Conservation (phyloP, 2,797 vertebrate species). For the Helicolenus hilgendorfi region DNA sequence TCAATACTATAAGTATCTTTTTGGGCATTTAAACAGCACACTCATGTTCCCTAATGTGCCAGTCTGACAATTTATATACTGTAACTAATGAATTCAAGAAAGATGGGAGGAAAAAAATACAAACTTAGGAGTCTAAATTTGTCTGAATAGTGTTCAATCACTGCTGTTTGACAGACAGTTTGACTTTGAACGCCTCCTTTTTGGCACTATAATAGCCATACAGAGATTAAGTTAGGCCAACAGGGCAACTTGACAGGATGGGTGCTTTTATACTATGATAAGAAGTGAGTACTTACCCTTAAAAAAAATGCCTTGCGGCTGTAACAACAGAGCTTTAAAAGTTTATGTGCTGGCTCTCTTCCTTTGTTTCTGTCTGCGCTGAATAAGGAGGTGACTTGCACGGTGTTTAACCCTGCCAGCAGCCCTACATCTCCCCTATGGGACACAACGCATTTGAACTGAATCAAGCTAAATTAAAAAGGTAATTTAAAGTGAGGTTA, state of each 20-base stretch:
- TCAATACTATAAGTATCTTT: too few relatives aligned
- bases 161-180: background rate
- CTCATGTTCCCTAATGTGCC: too few relatives aligned
- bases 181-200: background rate
- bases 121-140: background rate
- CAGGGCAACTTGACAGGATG: background rate
- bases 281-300: background rate
- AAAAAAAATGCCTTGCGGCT: background rate
- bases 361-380: background rate
- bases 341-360: background rate
- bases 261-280: background rate
- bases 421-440: background rate
- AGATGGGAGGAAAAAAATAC: background rate
- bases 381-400: background rate
- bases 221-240: background rate
- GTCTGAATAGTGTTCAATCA: background rate
- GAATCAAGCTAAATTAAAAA: constrained; percentile 27
- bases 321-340: background rate
- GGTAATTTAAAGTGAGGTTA: constrained; percentile 26
- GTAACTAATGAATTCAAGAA: background rate
- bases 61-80: too few relatives aligned
- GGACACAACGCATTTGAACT: background rate
- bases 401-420: background rate
- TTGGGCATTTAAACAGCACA: too few relatives aligned
- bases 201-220: background rate